Base-by-base conservation (phyloP, 1,140 invertebrate species). In the Drosophila elegans region DNA sequence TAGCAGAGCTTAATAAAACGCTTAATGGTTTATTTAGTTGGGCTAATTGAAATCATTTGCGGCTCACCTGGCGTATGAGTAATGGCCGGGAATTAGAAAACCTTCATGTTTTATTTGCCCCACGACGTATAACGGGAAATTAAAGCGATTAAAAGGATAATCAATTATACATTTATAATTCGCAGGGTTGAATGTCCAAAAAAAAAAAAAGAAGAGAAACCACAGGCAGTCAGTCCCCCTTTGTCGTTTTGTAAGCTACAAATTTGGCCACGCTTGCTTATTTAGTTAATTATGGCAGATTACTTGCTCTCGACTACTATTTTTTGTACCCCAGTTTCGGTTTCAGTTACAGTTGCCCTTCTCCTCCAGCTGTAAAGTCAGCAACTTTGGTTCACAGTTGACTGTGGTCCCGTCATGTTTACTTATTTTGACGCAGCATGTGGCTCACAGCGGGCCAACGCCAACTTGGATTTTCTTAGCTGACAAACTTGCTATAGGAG, bases 221-320 rank as follows among this genome's bases (percentile, higher is more conserved):
- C 51, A 25, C 73, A 59, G 72, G 73, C 71, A 51, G 53, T 21
- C 16, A 21, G 16, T 21, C 32, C 46, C 32, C 41, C 32, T 68
- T 64, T 83, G 76, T 77, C 59, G 76, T 57, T 67, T 67, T 57
- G 46, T 27, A 57, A 74, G 74, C 75, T 68, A 80, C 83, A 88
- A 88, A 86, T 86, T 86, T 88, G 83, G 71, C 79, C 75, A 76
- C 79, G 83, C 83, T 79, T 73, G 83, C 83, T 86, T 88, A 83
- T 86, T 86, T 79, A 83, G 83, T 88, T 86, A 86, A 86, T 86
- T 86, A 88, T 86, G 79, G 80, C 71, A 79, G 83, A 86, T 86
- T 88, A 86, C 83, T 86, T 83, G 72, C 83, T 86, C 79, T 88
- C 80, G 83, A 88, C 88, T 86, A 86, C 88, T 21, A 21, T 21